Conservation (phyloP, 2,888 invertebrate species). For the Andrena trimmerana region DNA sequence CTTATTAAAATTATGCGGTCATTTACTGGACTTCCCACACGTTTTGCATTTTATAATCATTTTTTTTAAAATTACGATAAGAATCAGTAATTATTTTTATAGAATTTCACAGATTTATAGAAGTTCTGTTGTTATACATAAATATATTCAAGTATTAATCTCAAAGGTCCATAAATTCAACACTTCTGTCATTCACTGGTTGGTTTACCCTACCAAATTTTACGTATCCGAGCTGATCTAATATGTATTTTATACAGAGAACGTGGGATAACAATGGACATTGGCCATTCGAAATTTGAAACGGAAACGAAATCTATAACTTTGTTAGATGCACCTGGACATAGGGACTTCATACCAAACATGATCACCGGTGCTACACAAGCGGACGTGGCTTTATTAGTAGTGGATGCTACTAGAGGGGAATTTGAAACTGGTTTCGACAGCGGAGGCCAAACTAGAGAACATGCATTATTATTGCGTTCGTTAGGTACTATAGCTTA, state of each 20-base stretch:
- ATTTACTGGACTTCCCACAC: no score
- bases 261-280: slow-evolving; percentile 99
- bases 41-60: no score
- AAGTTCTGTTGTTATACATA: no score
- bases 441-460: slow-evolving; percentile 98
- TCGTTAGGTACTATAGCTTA: slow-evolving; percentile 87
- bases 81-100: no score
- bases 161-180: no score
- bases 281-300: slow-evolving; percentile 96
- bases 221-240: neutral
- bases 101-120: no score
- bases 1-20: no score
- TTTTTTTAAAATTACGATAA: no score
- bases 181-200: no score
- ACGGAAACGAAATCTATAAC: slow-evolving; percentile 93
- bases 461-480: slow-evolving; percentile 97
- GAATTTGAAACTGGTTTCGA: slow-evolving; percentile 99
- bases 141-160: no score
- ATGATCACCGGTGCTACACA: slow-evolving; percentile 99
- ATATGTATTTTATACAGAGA: slow-evolving; percentile 86
- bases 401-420: slow-evolving; percentile 97
- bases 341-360: slow-evolving; percentile 99
- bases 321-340: slow-evolving; percentile 98
- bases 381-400: slow-evolving; percentile 98
- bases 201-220: neutral